phyloP scores from a whole-genome alignment of 2,113 vertebrate genomes.

The Vireo altiloquus region DNA sequence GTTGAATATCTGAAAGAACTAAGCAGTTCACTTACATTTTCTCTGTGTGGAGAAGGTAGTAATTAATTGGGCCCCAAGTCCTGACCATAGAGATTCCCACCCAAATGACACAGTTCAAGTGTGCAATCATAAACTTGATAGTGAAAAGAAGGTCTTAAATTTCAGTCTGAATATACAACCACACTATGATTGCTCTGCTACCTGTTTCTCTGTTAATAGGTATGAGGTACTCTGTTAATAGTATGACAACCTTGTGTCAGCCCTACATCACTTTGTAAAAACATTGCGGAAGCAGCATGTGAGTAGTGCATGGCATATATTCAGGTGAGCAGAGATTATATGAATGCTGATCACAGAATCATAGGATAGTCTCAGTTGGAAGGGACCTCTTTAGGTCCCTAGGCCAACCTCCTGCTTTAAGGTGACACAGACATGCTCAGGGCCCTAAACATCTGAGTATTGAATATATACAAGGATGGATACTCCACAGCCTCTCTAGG shows the following conservation, averaged over 20 bases:
- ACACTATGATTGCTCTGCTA: not conserved
- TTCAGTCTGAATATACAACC: not conserved
- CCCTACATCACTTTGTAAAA: not conserved
- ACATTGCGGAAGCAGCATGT: not conserved
- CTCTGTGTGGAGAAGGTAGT: not conserved
- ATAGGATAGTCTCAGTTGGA: not conserved
- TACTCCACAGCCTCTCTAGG: not conserved
- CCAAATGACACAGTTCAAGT: not conserved
- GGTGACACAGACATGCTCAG: not conserved
- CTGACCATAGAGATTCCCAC: not conserved
- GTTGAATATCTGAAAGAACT: not conserved
- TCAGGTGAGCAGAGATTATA: not conserved
- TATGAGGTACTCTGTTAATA: not conserved
- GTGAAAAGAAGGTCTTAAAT: not conserved
- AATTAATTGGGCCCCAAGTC: not conserved
- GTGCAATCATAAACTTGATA: not conserved
- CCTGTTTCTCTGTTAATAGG: not conserved
- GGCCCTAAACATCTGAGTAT: not conserved
- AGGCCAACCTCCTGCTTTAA: not conserved
- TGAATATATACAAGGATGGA: not conserved
- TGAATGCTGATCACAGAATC: not conserved
- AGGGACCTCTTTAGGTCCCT: not conserved
- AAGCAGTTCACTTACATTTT: not conserved
- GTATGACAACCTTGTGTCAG: too few relatives aligned
- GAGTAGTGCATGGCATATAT: not conserved